Conservation (phyloP, 2,113 vertebrate species). For the Pedetes capensis region DNA sequence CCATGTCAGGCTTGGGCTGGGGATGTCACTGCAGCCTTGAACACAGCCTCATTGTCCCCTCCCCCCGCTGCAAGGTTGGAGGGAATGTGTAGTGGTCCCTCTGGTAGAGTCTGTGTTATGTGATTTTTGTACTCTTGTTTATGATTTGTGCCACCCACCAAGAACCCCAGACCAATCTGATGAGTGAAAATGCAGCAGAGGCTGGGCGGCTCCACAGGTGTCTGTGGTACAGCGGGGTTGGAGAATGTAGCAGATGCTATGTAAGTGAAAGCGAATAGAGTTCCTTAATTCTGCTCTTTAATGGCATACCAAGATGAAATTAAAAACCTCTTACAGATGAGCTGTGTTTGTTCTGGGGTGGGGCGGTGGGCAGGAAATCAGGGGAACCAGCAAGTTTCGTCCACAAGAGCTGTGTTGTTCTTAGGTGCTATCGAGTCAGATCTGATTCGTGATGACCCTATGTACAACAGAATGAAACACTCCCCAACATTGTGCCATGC, state of each 20-base stretch:
- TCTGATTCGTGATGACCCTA: too few relatives aligned
- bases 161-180: neutral
- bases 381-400: neutral
- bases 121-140: conserved; percentile 81
- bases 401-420: too few relatives aligned
- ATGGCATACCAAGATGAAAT: conserved; percentile 70
- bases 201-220: neutral
- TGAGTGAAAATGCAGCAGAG: conserved; percentile 32
- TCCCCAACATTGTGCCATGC: too few relatives aligned
- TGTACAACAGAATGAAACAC: too few relatives aligned
- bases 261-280: conserved; percentile 59
- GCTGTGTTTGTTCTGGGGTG: conserved; percentile 57
- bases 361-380: neutral
- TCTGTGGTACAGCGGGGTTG: conserved; percentile 27
- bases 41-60: neutral
- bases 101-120: conserved; percentile 69
- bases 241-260: conserved; percentile 72
- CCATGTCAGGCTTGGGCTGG: neutral
- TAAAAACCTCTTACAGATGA: conserved; percentile 59
- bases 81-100: conserved; percentile 54
- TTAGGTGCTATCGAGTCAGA: too few relatives aligned
- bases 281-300: conserved; percentile 65
- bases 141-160: conserved; percentile 67
- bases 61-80: conserved; percentile 32
- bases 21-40: neutral